Evolutionary conservation across 1,140 invertebrate genomes (phyloP), one percentile per base, ranked within the genome.

Genomic region (Heterodera schachtii): DNA sequence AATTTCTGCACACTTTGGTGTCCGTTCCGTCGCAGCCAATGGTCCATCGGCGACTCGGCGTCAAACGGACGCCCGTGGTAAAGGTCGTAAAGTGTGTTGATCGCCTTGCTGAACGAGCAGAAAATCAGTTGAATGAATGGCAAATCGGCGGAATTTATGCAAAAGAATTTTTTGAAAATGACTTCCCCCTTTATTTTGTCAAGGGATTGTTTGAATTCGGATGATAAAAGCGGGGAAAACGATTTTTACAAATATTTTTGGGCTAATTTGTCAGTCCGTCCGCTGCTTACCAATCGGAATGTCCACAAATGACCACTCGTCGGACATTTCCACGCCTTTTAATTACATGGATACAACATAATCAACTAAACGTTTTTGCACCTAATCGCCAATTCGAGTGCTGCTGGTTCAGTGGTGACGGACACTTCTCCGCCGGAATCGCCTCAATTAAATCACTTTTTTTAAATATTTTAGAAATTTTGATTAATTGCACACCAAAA

Each of bases 281-380:
- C 96, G 6, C 16, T 19, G 5, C 57, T 19, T 19, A 64, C 57
- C 57, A 98, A 90, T 98, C 96, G 71, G 95, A 97, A 90, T 98
- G 96, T 0, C 96, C 96, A 89, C 95, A 97, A 13, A 84, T 95
- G 82, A 98, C 95, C 73, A 98, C 93, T 90, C 98, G 95, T 78
- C 94, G 92, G 71, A 98, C 95, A 87, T 95, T 93, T 89, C 97
- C 96, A n/a, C 95, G 92, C 47, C 77, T 78, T 31, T 31, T 31
- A 31, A 31, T 31, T 31, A 31, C 31, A 31, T 31, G 31, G 31
- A 31, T 31, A 31, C 31, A 31, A 31, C 31, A 31, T 31, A 31
- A 31, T 31, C 31, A 31, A 31, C 31, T 31, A 31, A 31, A 31
- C 31, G 31, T 31, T 31, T 31, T 31, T 31, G 4, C 41, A 78